Evolutionary conservation across 2,888 invertebrate species (phyloP).

Genomic region (Gryllus longicercus): DNA sequence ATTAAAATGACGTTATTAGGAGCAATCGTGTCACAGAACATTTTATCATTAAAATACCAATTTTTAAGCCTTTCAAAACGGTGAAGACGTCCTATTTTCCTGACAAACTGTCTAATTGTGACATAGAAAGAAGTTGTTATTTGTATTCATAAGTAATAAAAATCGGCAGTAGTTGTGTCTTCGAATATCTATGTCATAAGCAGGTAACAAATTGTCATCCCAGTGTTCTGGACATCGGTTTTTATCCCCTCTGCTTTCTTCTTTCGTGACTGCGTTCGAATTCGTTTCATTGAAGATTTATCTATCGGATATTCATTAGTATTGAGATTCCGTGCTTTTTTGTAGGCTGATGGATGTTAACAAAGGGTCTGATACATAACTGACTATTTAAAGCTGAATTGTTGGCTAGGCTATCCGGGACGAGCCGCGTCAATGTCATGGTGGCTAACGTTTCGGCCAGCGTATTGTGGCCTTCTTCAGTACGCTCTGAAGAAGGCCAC

Average conservation of each 20-base stretch:
- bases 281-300: slow-evolving; percentile 36
- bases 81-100: background rate
- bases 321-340: slow-evolving; percentile 39
- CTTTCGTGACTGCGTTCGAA: slow-evolving; percentile 36
- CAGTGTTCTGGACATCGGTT: slow-evolving; percentile 42
- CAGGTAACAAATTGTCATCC: too few species aligned
- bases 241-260: slow-evolving; percentile 42
- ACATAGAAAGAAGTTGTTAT: background rate
- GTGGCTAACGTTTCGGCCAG: too few species aligned
- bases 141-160: background rate
- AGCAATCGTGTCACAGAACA: slow-evolving; percentile 41
- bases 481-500: too few species aligned
- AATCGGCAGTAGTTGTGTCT: background rate
- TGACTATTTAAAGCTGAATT: slow-evolving; percentile 37
- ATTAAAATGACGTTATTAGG: slow-evolving; percentile 39
- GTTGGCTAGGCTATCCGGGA: too few species aligned
- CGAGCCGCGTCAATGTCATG: too few species aligned
- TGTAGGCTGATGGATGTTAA: slow-evolving; percentile 39
- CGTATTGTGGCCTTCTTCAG: too few species aligned
- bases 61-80: slow-evolving; percentile 32
- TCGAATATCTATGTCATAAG: background rate
- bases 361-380: slow-evolving; percentile 38
- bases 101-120: background rate
- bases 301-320: slow-evolving; percentile 41
- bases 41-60: slow-evolving; percentile 38